Base-by-base conservation (phyloP, 2,888 invertebrate species). In the Platynereis dumerilii region DNA sequence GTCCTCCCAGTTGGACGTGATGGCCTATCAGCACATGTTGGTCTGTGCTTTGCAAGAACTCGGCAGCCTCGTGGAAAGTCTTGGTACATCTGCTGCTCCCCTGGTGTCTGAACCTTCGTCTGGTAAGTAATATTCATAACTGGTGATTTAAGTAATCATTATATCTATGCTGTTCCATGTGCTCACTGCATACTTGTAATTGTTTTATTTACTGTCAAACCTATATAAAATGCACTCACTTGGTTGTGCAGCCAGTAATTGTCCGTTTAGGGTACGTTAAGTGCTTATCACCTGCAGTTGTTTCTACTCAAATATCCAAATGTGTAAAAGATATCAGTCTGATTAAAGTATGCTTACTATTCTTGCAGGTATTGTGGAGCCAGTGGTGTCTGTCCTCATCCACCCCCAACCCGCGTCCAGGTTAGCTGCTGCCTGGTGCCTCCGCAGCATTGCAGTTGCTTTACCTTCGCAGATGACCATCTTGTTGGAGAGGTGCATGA, bases 381-480 rank as follows among this genome's bases (percentile, higher is more conserved):
- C 91, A n/a, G 89, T 91, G 22, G 88, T 90, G 74, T 88, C 92
- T 80, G 94, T 97, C 24, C 83, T 99, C 69, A 90, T 95, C 45
- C 98, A 99, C 85, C 97, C 97, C 0, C 93, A 94, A 82, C 92
- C 93, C 17, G 72, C 73, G 17, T 96, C 96, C 0, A 88, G 98
- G 27, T 85, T 97, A 63, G 93, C 96, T 17, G 96, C 96, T 22
- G 95, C 97, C 22, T 96, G 96, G 93, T 94, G 95, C 83, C 86
- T 96, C 68, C 90, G 94, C 62, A 93, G 94, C 83, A 90, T 95
- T 76, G 94, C 96, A 78, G 91, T 93, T 29, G 96, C 98, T 42
- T 91, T 96, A 60, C 98, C 98, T 7, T 92, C 94, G 77, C 94
- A 96, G 84, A 91, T 96, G 76, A 92, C 97, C 48, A 95, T 95